Evolutionary conservation across 2,888 invertebrate species (phyloP).

Genomic region (Sepiola atlantica): DNA sequence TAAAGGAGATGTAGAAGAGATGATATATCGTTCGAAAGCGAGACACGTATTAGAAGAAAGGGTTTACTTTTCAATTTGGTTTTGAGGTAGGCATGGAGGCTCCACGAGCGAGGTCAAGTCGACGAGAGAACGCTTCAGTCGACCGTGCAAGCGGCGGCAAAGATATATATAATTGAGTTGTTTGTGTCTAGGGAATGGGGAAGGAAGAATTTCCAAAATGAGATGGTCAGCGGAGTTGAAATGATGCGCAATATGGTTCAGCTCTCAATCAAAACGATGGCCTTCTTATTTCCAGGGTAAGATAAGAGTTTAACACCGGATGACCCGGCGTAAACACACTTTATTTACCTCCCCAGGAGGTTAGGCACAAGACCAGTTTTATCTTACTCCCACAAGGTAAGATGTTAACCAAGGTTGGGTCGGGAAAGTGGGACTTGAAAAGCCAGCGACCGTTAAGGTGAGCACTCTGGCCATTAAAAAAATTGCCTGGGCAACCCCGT

Average conservation of each 20-base stretch:
- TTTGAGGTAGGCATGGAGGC: not conserved
- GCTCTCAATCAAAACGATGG: not conserved
- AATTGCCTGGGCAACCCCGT: too few relatives aligned
- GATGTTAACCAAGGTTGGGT: too few relatives aligned
- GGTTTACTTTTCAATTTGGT: not conserved
- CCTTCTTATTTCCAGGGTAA: not conserved
- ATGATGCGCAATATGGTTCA: not conserved
- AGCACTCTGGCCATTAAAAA: too few relatives aligned
- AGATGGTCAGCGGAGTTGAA: not conserved
- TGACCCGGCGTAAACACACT: not conserved
- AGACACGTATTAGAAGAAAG: too few relatives aligned
- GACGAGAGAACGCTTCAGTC: not conserved
- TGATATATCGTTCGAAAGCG: not conserved
- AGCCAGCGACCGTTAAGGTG: too few relatives aligned
- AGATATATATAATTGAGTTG: not conserved
- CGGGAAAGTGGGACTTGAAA: too few relatives aligned
- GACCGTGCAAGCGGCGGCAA: constrained; percentile 14
- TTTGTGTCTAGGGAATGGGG: not conserved
- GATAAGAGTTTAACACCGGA: not conserved
- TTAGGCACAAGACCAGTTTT: too few relatives aligned
- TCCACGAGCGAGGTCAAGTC: not conserved
- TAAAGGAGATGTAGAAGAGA: not conserved
- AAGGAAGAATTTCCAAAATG: too few relatives aligned
- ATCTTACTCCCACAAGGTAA: too few relatives aligned
- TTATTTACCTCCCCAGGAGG: too few relatives aligned